Evolutionary conservation across 2,797 vertebrate species (phyloP).

Genomic region (Thunnus albacares): DNA sequence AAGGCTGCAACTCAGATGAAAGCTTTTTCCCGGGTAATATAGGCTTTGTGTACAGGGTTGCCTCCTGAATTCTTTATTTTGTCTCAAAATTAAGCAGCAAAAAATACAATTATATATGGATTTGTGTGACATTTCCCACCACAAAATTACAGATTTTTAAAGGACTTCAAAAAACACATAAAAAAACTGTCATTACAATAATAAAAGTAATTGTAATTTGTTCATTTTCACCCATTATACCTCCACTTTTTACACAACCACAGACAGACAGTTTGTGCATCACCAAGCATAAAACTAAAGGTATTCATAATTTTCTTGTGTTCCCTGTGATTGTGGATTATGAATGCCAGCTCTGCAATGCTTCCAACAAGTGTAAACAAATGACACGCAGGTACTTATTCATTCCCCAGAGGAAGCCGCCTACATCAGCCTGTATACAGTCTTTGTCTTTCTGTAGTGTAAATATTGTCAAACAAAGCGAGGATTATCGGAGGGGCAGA

Average conservation of each 20-base stretch:
- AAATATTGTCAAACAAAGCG: constrained; percentile 66
- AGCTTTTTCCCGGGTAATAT: not conserved
- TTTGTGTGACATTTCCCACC: not conserved
- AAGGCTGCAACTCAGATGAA: not conserved
- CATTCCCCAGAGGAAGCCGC: constrained; percentile 17
- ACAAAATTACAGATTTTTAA: not conserved
- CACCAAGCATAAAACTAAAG: not conserved
- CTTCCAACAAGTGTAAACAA: constrained; percentile 41
- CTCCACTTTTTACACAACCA: not conserved
- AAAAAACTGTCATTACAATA: not conserved
- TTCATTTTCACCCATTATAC: not conserved
- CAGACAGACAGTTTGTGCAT: too few species aligned
- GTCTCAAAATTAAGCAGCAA: too few species aligned
- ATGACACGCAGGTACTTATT: constrained; percentile 29
- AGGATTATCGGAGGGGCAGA: constrained; percentile 16
- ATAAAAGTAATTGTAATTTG: not conserved
- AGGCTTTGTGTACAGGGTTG: too few species aligned
- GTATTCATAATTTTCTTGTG: not conserved
- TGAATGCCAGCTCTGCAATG: constrained; percentile 8
- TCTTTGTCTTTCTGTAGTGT: constrained; percentile 43
- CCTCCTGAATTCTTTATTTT: not conserved
- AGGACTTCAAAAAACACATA: not conserved
- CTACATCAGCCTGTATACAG: not conserved
- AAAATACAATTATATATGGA: too few species aligned
- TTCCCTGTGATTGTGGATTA: constrained; percentile 13